Conservation (phyloP, 2,797 vertebrate genomes). For the Helarctos malayanus region DNA sequence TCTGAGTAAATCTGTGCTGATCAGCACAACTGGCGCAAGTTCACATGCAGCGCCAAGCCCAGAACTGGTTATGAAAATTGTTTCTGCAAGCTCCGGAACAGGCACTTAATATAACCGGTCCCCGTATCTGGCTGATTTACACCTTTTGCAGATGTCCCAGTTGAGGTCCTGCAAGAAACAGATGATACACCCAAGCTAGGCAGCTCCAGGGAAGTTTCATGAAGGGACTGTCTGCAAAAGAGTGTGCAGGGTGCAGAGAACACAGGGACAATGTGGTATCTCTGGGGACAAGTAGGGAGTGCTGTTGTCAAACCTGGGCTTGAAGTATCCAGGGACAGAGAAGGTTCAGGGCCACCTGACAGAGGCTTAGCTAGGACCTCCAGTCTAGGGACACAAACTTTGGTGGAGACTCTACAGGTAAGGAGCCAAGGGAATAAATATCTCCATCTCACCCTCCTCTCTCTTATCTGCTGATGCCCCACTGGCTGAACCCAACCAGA, state of each 20-base stretch:
- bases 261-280: background rate
- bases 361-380: background rate
- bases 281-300: background rate
- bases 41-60: background rate
- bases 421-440: background rate
- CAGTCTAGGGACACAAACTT: background rate
- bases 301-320: background rate
- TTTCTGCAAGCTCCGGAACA: background rate
- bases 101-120: background rate
- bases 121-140: background rate
- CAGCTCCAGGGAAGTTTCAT: slow-evolving; percentile 30
- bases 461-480: background rate
- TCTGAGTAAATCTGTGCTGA: slow-evolving; percentile 37
- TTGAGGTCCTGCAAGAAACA: background rate
- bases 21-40: slow-evolving; percentile 15
- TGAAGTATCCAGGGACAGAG: background rate
- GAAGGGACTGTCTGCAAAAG: background rate
- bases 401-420: background rate
- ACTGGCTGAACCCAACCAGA: background rate
- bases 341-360: background rate
- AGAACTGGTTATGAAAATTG: slow-evolving; percentile 18
- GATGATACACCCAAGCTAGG: background rate
- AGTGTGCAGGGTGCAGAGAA: background rate
- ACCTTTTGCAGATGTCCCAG: slow-evolving; percentile 2
- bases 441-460: background rate